Base-by-base conservation (phyloP, 2,888 invertebrate species). In the Callyntrura guangdongensis region DNA sequence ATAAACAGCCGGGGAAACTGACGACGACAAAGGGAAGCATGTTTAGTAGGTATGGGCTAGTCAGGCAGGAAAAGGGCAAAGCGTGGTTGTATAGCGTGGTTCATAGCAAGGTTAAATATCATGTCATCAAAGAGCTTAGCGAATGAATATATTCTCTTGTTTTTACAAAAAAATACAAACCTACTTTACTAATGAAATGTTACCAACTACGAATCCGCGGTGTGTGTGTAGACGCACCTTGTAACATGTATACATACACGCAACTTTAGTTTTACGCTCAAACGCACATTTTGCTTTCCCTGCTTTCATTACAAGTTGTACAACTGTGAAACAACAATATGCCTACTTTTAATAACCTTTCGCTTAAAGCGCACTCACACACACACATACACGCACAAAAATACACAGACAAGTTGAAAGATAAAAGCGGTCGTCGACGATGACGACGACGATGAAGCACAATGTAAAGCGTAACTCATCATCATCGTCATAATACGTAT, bases 21-120 rank as follows among this genome's bases (percentile, higher is more conserved):
- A n/a, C 53, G 25, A 45, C 36, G 82, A 69, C 69, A 61, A 74
- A 49, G 74, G 20, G 36, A 45, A 72, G 77, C 53, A 0, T 53
- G 56, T 17, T 9, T 45, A 36, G 17, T 72, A 72, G 47, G n/a
- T n/a, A n/a, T n/a, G n/a, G 17, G 36, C 20, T 3, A 17, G 11
- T 2, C 36, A 59, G 79, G n/a, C 25, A 79, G 45, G 45, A 64
- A 56, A 56, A 74, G 64, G 47, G 25, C 77, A 77, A 59, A 47
- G 20, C 4, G 49, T n/a, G n/a, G n/a, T n/a, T n/a, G 47, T 59
- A 86, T 20, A 74, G 56, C 27, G 72, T 27, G 84, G 77, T 25
- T 77, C 86, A 77, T 47, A 64, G 20, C 61, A 77, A 86, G 86
- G 86, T 86, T 86, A 86, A 86, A 86, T 86, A 77, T 77, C 77